Evolutionary conservation across 2,113 vertebrate genomes (phyloP).

Genomic region (Archilochus colubris): DNA sequence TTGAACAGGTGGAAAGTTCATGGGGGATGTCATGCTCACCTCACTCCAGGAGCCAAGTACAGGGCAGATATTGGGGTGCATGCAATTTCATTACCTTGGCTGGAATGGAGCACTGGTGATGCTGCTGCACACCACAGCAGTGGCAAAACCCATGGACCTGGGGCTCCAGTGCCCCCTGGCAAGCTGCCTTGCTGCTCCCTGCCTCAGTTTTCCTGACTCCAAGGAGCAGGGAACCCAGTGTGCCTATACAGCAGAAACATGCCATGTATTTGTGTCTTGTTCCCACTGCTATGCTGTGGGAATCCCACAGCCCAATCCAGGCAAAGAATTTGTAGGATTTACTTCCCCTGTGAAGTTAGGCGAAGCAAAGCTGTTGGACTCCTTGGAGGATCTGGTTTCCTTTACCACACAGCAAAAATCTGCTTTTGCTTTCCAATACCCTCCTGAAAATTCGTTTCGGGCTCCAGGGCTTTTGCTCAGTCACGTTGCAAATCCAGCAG

Average conservation of each 20-base stretch:
- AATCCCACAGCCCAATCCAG: neutral
- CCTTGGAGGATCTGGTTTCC: constrained; percentile 28
- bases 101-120: neutral
- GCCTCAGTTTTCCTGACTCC: neutral
- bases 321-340: constrained; percentile 4
- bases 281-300: accelerated
- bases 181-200: neutral
- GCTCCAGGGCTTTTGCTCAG: neutral
- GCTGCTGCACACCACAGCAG: neutral
- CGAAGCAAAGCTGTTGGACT: neutral
- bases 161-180: neutral
- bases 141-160: neutral
- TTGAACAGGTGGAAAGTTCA: accelerated
- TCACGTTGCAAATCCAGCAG: neutral
- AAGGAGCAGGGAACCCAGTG: accelerated
- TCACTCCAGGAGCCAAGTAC: neutral
- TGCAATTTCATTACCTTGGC: neutral
- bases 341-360: neutral
- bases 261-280: accelerated
- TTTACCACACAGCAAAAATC: neutral
- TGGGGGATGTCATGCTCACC: accelerated
- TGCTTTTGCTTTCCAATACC: constrained; percentile 28
- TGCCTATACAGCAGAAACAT: neutral
- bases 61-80: accelerated
- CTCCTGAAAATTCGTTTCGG: neutral